Base-by-base conservation (phyloP, 2,888 invertebrate genomes). In the Chloroclysta siterata region DNA sequence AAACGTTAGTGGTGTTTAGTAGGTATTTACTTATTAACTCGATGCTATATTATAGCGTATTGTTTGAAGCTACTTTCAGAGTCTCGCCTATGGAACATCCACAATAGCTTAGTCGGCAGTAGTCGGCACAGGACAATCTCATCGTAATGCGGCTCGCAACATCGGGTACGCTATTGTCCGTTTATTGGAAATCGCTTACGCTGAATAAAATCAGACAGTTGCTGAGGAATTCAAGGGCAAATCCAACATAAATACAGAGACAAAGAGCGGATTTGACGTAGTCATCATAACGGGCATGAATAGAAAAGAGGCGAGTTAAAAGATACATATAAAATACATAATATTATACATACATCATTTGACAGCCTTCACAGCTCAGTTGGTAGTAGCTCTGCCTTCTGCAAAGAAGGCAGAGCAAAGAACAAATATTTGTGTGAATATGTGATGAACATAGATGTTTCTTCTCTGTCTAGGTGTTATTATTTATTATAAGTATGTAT, bases 131-230 rank as follows among this genome's bases (percentile, higher is more conserved):
- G 41, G 5, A 5, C 6, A 29, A 51, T 36, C 61, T 61, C 55
- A 61, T 61, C 33, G 11, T 2, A 5, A 61, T 61, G 55, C 61
- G 6, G 14, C 5, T 10, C 46, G 51, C 39, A 11, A 7, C 36
- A 22, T 22, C n/a, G 22, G 22, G 2, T 2, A 47, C 11, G 44
- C 62, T 42, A 63, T 63, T 63, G 62, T 63, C 57, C 29, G 17
- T 14, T 63, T 63, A 63, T 63, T 57, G 62, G 62, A 63, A 63
- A 53, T 56, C 29, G 39, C 56, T 61, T 42, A 57, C 56, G 28
- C 5, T 55, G 51, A 61, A 61, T 55, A 61, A 51, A 51, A 61
- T 55, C 28, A 5, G 28, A 61, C 61, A 50, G 53, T 54, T 51
- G 44, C 61, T 6, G 17, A 55, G 50, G 51, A 51, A 60, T 61